These are phyloP conservation scores for Pegoplata infirma DNA, from an alignment of 2,888 invertebrate species.

Conservation along the genomic window DNA sequence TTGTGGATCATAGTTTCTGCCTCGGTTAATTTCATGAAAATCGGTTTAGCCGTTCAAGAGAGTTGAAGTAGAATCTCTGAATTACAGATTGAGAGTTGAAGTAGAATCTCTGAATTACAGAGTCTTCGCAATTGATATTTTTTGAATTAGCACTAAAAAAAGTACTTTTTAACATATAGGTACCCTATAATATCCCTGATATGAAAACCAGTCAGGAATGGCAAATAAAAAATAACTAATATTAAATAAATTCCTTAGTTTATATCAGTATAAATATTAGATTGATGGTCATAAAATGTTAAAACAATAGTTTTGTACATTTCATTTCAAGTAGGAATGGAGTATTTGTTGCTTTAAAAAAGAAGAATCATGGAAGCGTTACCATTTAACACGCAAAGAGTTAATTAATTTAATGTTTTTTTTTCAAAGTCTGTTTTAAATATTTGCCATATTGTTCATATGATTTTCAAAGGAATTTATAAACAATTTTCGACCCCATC, in stretches of 20 bases:
- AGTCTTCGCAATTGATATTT: no score
- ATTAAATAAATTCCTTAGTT: conserved; percentile 12
- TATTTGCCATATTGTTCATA: conserved; percentile 14
- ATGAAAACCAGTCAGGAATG: neutral
- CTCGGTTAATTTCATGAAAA: no score
- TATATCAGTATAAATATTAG: conserved; percentile 57
- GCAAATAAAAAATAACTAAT: neutral
- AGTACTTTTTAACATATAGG: no score
- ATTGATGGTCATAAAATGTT: conserved; percentile 57
- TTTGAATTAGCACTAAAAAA: no score
- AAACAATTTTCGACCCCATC: neutral
- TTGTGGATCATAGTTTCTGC: no score
- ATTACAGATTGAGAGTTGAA: no score
- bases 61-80: no score
- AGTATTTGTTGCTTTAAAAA: neutral
- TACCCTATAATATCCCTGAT: no score
- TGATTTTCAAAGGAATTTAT: conserved; percentile 26
- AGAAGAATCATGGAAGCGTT: conserved; percentile 66
- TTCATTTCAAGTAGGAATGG: neutral
- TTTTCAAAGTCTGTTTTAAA: conserved; percentile 7
- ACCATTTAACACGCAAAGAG: conserved; percentile 71
- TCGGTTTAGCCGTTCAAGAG: no score
- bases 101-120: no score
- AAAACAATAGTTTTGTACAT: conserved; percentile 43
- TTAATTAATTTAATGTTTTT: conserved; percentile 72